These are phyloP conservation scores for Micromys minutus DNA, from an alignment of 2,113 vertebrate genomes.

Conservation along the genomic window DNA sequence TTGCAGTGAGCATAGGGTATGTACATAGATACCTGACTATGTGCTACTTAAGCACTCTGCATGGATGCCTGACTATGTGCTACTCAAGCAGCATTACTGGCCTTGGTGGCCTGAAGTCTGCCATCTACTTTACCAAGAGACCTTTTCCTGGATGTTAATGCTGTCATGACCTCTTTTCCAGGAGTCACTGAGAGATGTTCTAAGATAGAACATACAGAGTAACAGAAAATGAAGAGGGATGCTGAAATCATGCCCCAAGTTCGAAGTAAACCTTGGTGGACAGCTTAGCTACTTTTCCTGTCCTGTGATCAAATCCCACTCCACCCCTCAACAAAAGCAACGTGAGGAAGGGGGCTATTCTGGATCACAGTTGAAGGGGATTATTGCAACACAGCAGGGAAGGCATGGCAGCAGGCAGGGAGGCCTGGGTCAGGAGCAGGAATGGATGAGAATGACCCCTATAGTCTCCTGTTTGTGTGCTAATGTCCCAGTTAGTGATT, in stretches of 20 bases:
- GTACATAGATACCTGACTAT: neutral
- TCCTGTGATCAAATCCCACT: neutral
- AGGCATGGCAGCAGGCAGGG: neutral
- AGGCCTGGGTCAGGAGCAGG: neutral
- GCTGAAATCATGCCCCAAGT: neutral
- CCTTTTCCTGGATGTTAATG: neutral
- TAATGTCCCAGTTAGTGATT: too few species aligned
- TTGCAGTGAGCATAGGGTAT: neutral
- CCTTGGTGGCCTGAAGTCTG: neutral
- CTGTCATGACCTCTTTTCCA: neutral
- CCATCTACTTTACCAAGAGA: too few species aligned
- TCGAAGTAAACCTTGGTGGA: neutral
- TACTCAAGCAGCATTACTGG: neutral
- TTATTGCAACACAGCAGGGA: neutral
- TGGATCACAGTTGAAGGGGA: neutral
- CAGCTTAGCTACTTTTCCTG: neutral
- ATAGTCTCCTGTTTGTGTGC: too few species aligned
- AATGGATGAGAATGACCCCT: neutral
- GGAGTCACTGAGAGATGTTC: neutral
- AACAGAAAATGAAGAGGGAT: neutral
- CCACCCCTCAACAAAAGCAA: neutral
- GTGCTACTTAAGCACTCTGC: fast-evolving
- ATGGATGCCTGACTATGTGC: fast-evolving
- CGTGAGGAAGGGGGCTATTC: neutral
- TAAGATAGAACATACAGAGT: neutral